Evolutionary conservation across 2,888 invertebrate genomes (phyloP).

Genomic region (Synergus gifuensis): DNA sequence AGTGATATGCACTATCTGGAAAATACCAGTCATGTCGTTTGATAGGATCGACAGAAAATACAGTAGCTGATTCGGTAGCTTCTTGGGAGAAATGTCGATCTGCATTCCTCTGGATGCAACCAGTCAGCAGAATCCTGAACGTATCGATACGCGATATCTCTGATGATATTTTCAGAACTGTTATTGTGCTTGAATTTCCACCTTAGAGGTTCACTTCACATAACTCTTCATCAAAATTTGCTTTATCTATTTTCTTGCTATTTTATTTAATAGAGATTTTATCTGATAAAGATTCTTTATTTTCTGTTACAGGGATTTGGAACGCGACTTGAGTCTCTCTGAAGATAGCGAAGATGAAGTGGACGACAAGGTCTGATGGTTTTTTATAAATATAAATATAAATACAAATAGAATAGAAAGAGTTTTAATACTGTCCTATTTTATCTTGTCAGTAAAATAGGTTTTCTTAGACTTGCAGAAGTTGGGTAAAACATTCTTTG

Average conservation of each 20-base stretch:
- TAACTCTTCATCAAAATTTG: not conserved
- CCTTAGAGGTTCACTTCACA: not conserved
- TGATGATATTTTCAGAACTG: not conserved
- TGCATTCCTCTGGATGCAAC: conserved; percentile 31
- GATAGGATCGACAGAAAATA: not conserved
- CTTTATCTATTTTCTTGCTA: not conserved
- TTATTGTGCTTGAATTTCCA: conserved; percentile 10
- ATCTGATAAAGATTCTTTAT: not conserved
- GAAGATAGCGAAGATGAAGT: conserved; percentile 88
- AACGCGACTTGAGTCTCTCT: conserved; percentile 86
- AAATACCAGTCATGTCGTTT: not conserved
- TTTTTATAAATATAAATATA: not conserved
- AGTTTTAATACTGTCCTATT: not conserved
- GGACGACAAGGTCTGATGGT: conserved; percentile 67
- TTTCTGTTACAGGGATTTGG: conserved; percentile 79
- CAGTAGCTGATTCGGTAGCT: conserved; percentile 9
- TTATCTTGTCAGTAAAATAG: not conserved
- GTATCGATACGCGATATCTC: conserved; percentile 7
- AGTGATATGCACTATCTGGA: not conserved
- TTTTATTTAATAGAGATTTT: conserved; percentile 1
- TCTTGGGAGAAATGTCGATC: conserved; percentile 38
- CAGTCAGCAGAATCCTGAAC: conserved; percentile 26
- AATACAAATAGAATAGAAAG: not conserved
- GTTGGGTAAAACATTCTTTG: not conserved
- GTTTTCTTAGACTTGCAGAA: not conserved